Evolutionary conservation across 1,140 invertebrate species (phyloP).

Genomic region (Eriosoma lanigerum): DNA sequence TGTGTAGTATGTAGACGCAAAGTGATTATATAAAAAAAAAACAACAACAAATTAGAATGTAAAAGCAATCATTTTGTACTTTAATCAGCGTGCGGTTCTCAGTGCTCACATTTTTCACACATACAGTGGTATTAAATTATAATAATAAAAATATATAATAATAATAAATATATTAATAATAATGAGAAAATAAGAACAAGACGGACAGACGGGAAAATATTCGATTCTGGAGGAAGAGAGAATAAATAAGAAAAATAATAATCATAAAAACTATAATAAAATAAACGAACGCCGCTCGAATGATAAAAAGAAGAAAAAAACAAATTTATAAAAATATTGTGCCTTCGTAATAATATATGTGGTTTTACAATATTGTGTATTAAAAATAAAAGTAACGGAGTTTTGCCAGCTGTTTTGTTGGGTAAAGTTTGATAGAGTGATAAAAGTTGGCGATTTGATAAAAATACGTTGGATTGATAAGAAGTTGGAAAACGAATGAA

Average conservation of each 20-base stretch:
- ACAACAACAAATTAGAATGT: slow-evolving; percentile 22
- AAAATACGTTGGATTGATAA: too few species aligned
- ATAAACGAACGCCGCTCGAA: slow-evolving; percentile 37
- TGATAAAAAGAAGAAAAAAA: slow-evolving; percentile 48
- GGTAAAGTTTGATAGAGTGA: background rate
- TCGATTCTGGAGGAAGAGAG: slow-evolving; percentile 18
- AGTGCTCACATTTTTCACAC: slow-evolving; percentile 43
- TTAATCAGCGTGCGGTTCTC: slow-evolving; percentile 17
- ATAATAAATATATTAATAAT: too few species aligned
- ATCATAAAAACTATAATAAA: too few species aligned
- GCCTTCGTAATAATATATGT: too few species aligned
- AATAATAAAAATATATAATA: too few species aligned
- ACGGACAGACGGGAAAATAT: background rate
- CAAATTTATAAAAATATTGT: slow-evolving; percentile 23
- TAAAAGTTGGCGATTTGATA: too few species aligned
- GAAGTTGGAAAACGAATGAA: too few species aligned
- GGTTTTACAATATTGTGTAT: slow-evolving; percentile 10
- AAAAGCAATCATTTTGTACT: slow-evolving; percentile 45
- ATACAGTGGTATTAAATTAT: too few species aligned
- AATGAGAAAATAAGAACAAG: background rate
- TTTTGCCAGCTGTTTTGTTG: slow-evolving; percentile 48
- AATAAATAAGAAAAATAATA: slow-evolving; percentile 38
- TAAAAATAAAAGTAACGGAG: slow-evolving; percentile 51
- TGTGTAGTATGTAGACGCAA: background rate
- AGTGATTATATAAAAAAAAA: background rate